Conservation (phyloP, 2,113 vertebrate species). For the Dunckerocampus dactyliophorus region DNA sequence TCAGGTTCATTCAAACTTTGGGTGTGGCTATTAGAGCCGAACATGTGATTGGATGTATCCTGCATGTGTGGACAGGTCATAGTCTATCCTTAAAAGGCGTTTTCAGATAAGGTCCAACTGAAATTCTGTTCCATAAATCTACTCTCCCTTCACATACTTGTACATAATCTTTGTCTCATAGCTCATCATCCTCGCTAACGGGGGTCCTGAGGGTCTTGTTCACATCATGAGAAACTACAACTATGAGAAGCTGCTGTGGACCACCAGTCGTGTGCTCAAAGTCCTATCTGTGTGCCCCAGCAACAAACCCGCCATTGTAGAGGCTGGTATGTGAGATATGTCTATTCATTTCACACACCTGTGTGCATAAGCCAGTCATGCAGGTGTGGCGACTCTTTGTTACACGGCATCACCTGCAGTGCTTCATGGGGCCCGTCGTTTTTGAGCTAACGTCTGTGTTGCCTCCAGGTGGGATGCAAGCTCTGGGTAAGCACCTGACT, state of each 20-base stretch:
- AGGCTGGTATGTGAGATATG: slow-evolving; percentile 82
- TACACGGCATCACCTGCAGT: background rate
- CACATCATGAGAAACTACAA: slow-evolving; percentile 92
- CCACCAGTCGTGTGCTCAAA: slow-evolving; percentile 94
- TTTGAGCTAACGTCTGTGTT: slow-evolving; percentile 13
- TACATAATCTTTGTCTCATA: slow-evolving; percentile 40
- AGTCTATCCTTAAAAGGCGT: background rate
- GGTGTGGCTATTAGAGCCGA: slow-evolving; percentile 28
- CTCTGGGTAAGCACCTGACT: slow-evolving; percentile 85
- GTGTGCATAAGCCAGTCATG: slow-evolving; percentile 16
- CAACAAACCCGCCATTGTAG: slow-evolving; percentile 95
- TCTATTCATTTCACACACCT: slow-evolving; percentile 19
- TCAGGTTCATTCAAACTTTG: slow-evolving; percentile 11
- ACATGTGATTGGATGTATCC: background rate
- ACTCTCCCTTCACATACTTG: background rate
- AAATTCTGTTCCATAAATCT: background rate
- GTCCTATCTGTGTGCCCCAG: slow-evolving; percentile 96
- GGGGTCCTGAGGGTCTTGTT: slow-evolving; percentile 89
- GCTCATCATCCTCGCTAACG: slow-evolving; percentile 93
- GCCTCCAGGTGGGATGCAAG: slow-evolving; percentile 89
- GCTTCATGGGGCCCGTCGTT: background rate
- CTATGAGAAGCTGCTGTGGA: slow-evolving; percentile 97
- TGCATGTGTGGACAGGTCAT: background rate
- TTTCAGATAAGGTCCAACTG: no score
- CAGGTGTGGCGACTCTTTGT: slow-evolving; percentile 33